Evolutionary conservation across 2,888 invertebrate genomes (phyloP).

Genomic region (Psylliodes chrysocephalus): DNA sequence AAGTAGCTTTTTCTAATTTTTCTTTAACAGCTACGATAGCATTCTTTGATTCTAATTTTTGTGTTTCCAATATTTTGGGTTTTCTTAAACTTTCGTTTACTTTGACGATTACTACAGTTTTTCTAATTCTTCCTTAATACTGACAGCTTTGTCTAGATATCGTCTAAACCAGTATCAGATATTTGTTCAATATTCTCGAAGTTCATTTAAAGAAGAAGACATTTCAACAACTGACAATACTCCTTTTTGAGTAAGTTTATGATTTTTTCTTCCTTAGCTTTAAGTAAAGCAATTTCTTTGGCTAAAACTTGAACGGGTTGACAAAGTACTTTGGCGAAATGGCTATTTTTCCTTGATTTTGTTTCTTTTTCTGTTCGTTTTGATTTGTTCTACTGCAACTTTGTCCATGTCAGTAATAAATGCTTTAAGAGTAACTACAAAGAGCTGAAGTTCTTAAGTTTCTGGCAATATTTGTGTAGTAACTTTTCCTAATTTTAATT

Average conservation of each 20-base stretch:
- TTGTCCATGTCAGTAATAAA: slow-evolving; percentile 22
- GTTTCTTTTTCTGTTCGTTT: slow-evolving; percentile 1
- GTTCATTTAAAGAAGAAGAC: too few species aligned
- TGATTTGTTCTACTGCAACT: slow-evolving; percentile 1
- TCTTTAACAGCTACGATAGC: slow-evolving; percentile 40
- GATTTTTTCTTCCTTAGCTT: too few species aligned
- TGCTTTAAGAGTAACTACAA: slow-evolving; percentile 31
- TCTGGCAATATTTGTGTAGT: slow-evolving; percentile 22
- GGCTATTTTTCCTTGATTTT: background rate
- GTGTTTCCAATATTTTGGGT: slow-evolving; percentile 39
- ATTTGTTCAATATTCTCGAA: too few species aligned
- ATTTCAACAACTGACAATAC: too few species aligned
- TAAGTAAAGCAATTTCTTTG: background rate
- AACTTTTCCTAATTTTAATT: slow-evolving; percentile 33
- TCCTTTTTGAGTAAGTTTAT: too few species aligned
- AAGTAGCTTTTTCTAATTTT: background rate
- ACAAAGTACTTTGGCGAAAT: background rate
- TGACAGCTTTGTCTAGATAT: background rate
- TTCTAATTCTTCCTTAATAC: slow-evolving; percentile 2
- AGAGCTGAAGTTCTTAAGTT: slow-evolving; percentile 22
- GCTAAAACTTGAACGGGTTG: background rate
- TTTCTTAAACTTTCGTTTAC: slow-evolving; percentile 33
- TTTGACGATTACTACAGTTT: slow-evolving; percentile 20
- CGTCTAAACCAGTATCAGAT: too few species aligned
- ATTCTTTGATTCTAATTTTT: slow-evolving; percentile 41